Conservation (phyloP, 2,888 invertebrate species). For the Drosophila greeni region DNA sequence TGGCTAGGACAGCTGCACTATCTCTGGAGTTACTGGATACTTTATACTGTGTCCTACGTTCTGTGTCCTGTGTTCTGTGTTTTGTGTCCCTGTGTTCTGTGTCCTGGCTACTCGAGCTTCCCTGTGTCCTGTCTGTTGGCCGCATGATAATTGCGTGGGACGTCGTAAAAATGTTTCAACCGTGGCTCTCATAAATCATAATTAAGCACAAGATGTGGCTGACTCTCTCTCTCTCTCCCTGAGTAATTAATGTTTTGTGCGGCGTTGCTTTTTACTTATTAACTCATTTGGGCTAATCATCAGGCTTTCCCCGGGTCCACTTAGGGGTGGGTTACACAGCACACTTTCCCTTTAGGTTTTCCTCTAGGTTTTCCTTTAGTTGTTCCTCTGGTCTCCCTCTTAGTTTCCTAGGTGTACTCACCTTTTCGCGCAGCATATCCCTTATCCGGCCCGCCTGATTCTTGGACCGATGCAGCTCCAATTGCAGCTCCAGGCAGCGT, state of each 20-base stretch:
- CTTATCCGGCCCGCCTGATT: slow-evolving; percentile 92
- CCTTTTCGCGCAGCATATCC: slow-evolving; percentile 94
- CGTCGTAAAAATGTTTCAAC: slow-evolving; percentile 66
- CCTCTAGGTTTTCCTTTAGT: too few species aligned
- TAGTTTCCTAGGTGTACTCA: slow-evolving; percentile 78
- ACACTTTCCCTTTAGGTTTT: background rate
- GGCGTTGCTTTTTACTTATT: slow-evolving; percentile 53
- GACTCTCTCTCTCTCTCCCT: background rate
- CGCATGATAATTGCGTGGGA: slow-evolving; percentile 54
- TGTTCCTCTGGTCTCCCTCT: too few species aligned
- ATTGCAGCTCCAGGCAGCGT: slow-evolving; percentile 89
- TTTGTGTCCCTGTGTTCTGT: background rate
- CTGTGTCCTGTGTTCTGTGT: background rate
- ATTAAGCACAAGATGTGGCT: slow-evolving; percentile 63
- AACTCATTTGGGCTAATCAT: slow-evolving; percentile 68
- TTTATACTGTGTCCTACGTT: too few species aligned
- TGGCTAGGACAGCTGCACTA: slow-evolving; percentile 50
- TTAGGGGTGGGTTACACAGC: slow-evolving; percentile 1
- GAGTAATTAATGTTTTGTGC: slow-evolving; percentile 62
- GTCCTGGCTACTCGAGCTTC: slow-evolving; percentile 23
- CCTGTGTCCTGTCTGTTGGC: slow-evolving; percentile 23
- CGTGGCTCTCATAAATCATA: slow-evolving; percentile 68
- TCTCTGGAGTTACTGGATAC: slow-evolving; percentile 24
- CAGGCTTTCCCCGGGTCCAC: slow-evolving; percentile 32
- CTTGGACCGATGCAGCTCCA: slow-evolving; percentile 90